Percentiles rank a stretch among this genome's conserved stretches.
phyloP scores from a whole-genome alignment of 1,140 invertebrate genomes.

The Drosophila athabasca region DNA sequence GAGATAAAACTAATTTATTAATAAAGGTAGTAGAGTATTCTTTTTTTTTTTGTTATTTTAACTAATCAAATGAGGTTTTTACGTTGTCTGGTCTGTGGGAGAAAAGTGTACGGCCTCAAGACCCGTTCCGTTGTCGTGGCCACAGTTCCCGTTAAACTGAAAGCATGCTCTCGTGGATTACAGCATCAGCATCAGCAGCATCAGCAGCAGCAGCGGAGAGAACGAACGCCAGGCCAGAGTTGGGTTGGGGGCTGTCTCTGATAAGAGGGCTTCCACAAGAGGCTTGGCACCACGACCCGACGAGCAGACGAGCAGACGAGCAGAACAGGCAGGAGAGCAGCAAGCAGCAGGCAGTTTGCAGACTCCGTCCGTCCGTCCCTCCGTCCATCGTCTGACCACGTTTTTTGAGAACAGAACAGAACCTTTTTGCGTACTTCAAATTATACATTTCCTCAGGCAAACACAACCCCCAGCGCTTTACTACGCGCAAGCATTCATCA shows the following conservation, averaged over 20 bases:
- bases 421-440: conserved; percentile 64
- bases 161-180: conserved; percentile 52
- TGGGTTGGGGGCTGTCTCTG: conserved; percentile 17
- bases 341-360: conserved; percentile 9
- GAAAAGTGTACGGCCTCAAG: conserved; percentile 30
- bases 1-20: background rate
- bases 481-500: conserved; percentile 66
- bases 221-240: conserved; percentile 28
- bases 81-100: conserved; percentile 13
- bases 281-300: conserved; percentile 7
- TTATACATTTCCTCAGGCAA: conserved; percentile 53
- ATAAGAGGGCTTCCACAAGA: conserved; percentile 56
- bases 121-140: conserved; percentile 51
- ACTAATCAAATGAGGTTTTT: conserved; percentile 3
- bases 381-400: conserved; percentile 23
- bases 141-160: conserved; percentile 69
- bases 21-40: no score
- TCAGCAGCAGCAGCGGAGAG: conserved; percentile 9
- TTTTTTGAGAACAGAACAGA: conserved; percentile 50
- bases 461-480: conserved; percentile 44
- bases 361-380: background rate
- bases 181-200: conserved; percentile 53
- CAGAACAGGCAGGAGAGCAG: background rate
- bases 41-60: background rate
- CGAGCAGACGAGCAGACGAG: no score